Percentiles rank a stretch among this genome's conserved stretches.
Conservation (phyloP, 2,113 vertebrate genomes). For the Phainopepla nitens region DNA sequence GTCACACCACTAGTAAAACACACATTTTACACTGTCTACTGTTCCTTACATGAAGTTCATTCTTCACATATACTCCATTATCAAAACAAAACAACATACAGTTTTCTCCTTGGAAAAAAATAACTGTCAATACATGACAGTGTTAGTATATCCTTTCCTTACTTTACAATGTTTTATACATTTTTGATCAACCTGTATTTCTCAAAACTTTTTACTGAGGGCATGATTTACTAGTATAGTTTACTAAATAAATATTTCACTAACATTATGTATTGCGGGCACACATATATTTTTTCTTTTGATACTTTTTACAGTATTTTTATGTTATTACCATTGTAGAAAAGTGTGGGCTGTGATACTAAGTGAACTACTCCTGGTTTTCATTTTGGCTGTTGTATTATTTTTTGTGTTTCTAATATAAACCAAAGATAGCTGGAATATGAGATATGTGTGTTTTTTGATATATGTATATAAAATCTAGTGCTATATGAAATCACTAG, state of each 20-base stretch:
- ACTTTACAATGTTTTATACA: not conserved
- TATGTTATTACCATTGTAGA: not conserved
- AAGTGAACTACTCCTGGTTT: not conserved
- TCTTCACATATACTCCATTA: not conserved
- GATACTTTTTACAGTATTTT: not conserved
- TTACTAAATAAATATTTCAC: not conserved
- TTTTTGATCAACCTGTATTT: not conserved
- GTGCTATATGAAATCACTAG: not conserved
- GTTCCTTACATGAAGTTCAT: not conserved
- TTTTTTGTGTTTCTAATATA: not conserved
- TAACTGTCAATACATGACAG: not conserved
- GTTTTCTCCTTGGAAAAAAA: not conserved
- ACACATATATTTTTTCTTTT: not conserved
- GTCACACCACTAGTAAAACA: not conserved
- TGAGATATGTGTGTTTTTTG: not conserved
- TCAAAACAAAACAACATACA: not conserved
- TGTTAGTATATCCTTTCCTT: not conserved
- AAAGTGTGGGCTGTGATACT: not conserved
- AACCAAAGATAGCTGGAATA: not conserved
- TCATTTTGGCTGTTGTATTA: not conserved
- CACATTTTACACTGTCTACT: not conserved
- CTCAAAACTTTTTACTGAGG: not conserved
- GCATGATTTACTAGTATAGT: not conserved
- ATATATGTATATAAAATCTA: not conserved
- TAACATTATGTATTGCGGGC: not conserved